Base-by-base conservation (phyloP, 2,888 invertebrate genomes). In the Athetis lepigone region DNA sequence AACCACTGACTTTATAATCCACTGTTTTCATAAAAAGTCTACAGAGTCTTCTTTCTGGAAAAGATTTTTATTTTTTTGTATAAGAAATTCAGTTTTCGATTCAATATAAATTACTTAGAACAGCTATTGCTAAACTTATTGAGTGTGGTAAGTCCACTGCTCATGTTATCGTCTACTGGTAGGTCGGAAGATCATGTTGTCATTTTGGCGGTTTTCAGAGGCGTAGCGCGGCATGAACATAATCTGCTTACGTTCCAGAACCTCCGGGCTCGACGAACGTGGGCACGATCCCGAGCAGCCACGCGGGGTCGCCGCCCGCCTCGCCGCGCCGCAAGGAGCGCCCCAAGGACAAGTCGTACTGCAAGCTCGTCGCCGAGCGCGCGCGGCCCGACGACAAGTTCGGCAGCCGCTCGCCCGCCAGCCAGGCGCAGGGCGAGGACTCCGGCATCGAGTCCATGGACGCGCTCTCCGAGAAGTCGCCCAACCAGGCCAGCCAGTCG, bases 381-480 rank as follows among this genome's bases (percentile, higher is more conserved):
- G 71, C 76, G 83, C 77, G 73, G 76, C 86, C 75, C 75, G 84
- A 82, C 66, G 91, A 92, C 78, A 92, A 92, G 84, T 92, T 92
- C 83, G 87, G 86, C 60, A 89, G 87, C 75, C 84, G 93, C 54
- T 96, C 96, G 18, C 95, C 95, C 61, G 90, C 90, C 78, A 92
- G 93, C 21, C 95, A 95, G 72, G 95, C 95, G 39, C 97, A 97
- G 82, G 98, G 98, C 45, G 98, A 98, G 87, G 98, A 98, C 90
- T 98, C 98, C 60, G 98, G 98, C 16, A 98, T 98, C 60, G 98
- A 98, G 89, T 98, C 98, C 37, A 98, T 98, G 98, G 98, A 98
- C 88, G 98, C 98, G 2, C 91, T 98, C n/a, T 98, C 98, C 19
- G 98, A 98, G 88, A 98, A 98, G 88, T 98, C 97, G 71, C 97